phyloP scores from a whole-genome alignment of 2,797 vertebrate species.

The Siniperca undulata region DNA sequence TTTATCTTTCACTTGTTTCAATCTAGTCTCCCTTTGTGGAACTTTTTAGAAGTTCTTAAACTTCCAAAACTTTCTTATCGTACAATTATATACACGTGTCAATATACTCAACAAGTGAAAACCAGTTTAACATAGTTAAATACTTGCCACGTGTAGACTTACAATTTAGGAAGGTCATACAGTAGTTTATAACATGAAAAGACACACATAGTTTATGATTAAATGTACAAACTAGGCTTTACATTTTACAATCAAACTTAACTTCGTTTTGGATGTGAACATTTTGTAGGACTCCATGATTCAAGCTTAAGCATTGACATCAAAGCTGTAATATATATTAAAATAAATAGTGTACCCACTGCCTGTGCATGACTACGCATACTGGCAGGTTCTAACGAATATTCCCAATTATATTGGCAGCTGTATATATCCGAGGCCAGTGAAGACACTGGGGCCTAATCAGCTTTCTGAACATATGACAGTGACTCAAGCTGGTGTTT shows the following conservation, averaged over 20 bases:
- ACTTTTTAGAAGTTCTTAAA: slow-evolving; percentile 11
- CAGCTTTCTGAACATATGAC: slow-evolving; percentile 7
- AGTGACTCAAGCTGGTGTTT: background rate
- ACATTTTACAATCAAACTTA: background rate
- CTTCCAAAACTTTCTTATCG: background rate
- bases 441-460: slow-evolving; percentile 7
- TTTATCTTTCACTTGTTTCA: slow-evolving; percentile 11
- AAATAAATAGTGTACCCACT: background rate
- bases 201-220: background rate
- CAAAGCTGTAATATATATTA: background rate
- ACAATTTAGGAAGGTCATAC: background rate
- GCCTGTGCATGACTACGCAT: background rate
- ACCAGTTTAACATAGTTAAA: background rate
- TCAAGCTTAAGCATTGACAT: background rate
- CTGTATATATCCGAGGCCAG: background rate
- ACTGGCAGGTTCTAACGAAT: background rate
- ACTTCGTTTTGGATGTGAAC: background rate
- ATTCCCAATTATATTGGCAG: background rate
- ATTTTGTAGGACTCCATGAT: background rate
- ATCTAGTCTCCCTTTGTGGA: background rate
- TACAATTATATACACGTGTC: background rate
- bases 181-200: background rate
- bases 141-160: background rate
- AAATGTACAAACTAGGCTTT: background rate
- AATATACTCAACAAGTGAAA: background rate